Percentiles rank a stretch among this genome's conserved stretches.
These are phyloP conservation scores for Spisula subtruncata DNA, from an alignment of 2,888 invertebrate genomes.

Conservation along the genomic window DNA sequence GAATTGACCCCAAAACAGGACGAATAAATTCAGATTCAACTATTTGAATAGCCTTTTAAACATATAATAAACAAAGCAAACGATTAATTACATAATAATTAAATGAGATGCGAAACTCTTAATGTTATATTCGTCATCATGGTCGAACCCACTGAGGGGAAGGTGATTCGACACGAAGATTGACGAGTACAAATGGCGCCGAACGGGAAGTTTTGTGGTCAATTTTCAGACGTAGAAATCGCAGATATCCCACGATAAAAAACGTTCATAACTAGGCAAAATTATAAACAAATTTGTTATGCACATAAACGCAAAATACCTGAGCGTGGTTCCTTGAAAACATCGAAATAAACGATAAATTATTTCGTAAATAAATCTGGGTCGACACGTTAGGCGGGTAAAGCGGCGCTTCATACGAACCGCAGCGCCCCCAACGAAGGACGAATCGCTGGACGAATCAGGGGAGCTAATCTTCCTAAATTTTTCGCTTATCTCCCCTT, in stretches of 20 bases:
- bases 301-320: slow-evolving; percentile 1
- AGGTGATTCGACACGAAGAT: slow-evolving; percentile 31
- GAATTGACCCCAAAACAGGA: no score
- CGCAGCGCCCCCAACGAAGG: slow-evolving; percentile 53
- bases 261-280: neutral
- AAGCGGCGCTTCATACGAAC: slow-evolving; percentile 53
- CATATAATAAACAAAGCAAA: neutral
- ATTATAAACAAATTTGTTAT: neutral
- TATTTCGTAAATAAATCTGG: slow-evolving; percentile 31
- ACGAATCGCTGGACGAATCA: slow-evolving; percentile 52
- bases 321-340: neutral
- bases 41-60: neutral
- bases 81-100: neutral
- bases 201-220: neutral
- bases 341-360: neutral
- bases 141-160: slow-evolving; percentile 14
- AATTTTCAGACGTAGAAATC: neutral
- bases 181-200: slow-evolving; percentile 45
- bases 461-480: neutral
- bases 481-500: no score
- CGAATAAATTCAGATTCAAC: no score
- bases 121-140: neutral
- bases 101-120: neutral
- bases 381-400: slow-evolving; percentile 50
- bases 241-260: neutral